A percentile compares a stretch with the other conserved stretches of the same genome.
These are phyloP conservation scores for Ictalurus punctatus DNA, from an alignment of 2,113 vertebrate genomes.

Conservation along the genomic window DNA sequence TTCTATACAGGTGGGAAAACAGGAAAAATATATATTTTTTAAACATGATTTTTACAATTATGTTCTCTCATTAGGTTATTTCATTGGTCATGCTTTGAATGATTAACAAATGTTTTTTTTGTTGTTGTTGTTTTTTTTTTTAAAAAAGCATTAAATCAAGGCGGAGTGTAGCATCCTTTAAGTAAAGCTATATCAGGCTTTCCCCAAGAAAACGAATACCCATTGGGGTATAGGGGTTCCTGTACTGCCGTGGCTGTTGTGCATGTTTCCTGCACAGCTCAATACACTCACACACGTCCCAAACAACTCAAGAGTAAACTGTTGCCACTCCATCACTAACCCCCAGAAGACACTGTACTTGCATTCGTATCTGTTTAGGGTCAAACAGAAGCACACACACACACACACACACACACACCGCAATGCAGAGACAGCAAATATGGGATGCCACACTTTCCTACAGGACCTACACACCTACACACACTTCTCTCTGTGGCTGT, in stretches of 20 bases:
- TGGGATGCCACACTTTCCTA: background rate
- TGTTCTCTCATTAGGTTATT: no score
- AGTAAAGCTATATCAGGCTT: no score
- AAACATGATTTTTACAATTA: no score
- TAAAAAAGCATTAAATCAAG: no score
- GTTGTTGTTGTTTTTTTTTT: no score
- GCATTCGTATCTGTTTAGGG: constrained; percentile 64
- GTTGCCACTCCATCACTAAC: constrained; percentile 65
- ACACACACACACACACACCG: constrained; percentile 41
- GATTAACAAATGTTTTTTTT: no score
- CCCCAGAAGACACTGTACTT: constrained; percentile 56
- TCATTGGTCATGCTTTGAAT: background rate
- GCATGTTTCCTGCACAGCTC: background rate
- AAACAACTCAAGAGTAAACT: constrained; percentile 37
- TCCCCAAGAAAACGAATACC: no score
- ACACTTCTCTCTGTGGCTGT: constrained; percentile 12
- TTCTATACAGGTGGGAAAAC: no score
- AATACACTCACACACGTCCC: background rate
- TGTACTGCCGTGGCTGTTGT: background rate
- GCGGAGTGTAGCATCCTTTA: no score
- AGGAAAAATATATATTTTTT: no score
- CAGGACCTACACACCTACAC: constrained; percentile 4
- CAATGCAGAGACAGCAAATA: constrained; percentile 46
- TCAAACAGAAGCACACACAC: constrained; percentile 14
- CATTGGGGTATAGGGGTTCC: background rate